Conservation (phyloP, 35 echinoderm and acorn worm genomes). For the Apostichopus japonicus region DNA sequence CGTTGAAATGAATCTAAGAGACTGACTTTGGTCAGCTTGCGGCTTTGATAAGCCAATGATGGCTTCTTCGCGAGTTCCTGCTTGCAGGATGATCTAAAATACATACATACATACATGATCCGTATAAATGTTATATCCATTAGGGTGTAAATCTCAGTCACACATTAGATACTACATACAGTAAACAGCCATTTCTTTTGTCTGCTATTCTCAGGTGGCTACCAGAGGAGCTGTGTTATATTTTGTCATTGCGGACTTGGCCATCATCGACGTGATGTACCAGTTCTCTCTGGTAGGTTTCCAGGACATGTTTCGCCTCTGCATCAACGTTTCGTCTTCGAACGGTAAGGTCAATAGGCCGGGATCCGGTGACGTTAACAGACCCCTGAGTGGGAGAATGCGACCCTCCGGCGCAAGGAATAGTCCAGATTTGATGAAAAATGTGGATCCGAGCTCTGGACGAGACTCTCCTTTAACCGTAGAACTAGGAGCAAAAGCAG, state of each 20-base stretch:
- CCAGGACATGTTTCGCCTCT: constrained; percentile 85
- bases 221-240: constrained; percentile 94
- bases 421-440: constrained; percentile 81
- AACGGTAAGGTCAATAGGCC: constrained; percentile 33
- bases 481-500: not conserved
- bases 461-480: constrained; percentile 58
- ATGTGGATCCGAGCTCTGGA: not conserved
- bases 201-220: constrained; percentile 73
- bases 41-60: too few relatives aligned
- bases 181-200: not conserved
- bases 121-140: too few relatives aligned
- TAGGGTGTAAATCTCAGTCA: too few relatives aligned
- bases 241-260: constrained; percentile 94
- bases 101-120: too few relatives aligned
- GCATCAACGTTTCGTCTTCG: constrained; percentile 65
- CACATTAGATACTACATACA: too few relatives aligned
- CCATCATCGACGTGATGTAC: constrained; percentile 97
- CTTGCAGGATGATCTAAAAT: too few relatives aligned
- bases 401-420: constrained; percentile 84
- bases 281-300: constrained; percentile 97
- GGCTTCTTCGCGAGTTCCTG: too few relatives aligned
- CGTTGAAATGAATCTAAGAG: too few relatives aligned
- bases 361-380: constrained; percentile 20
- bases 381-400: constrained; percentile 82
- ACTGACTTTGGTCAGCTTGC: too few relatives aligned